Base-by-base conservation (phyloP, 2,113 vertebrate species). In the Etheostoma cragini region DNA sequence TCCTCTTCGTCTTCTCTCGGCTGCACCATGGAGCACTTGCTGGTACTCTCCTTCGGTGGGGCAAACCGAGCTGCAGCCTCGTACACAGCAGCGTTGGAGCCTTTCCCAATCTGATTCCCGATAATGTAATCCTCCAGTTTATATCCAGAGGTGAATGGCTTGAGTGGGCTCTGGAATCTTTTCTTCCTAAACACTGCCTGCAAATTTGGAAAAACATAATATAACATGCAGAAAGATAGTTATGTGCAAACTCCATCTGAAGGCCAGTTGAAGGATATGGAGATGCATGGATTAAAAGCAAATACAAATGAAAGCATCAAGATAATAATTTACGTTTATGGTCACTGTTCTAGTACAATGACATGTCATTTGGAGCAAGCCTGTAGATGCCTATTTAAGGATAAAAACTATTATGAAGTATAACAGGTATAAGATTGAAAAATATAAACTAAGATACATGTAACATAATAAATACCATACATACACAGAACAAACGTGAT, bases 91-190 rank as follows among this genome's bases (percentile, higher is more conserved):
- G 96, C 97, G 0, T 95, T 97, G 83, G 97, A 98, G 63, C 98
- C 98, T 93, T 97, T 97, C 73, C 97, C 97, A 0, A 99, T 92
- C 92, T 96, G 93, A 0, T 95, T 95, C 8, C 97, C 98, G 0
- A 98, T 96, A 33, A 95, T 83, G 26, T 98, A 99, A 1, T 99
- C 97, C 26, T 99, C 97, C 91, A 99, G 91, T 72, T 80, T 96
- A 92, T 97, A 97, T 74, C 98, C 98, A 50, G 94, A 95, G 72
- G 82, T 73, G 0, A 92, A 87, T 0, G 90, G 76, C 79, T 95
- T 95, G 78, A 96, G 49, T 0, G 95, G 91, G 38, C 92, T 92
- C 57, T 95, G 95, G 46, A 93, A 94, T 0, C 87, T 94, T 86
- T 95, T 97, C 93, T 96, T 97, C 61, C 85, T 91, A 70, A 99